phyloP scores from a whole-genome alignment of 1,140 invertebrate species.

The Cataglyphis hispanica region DNA sequence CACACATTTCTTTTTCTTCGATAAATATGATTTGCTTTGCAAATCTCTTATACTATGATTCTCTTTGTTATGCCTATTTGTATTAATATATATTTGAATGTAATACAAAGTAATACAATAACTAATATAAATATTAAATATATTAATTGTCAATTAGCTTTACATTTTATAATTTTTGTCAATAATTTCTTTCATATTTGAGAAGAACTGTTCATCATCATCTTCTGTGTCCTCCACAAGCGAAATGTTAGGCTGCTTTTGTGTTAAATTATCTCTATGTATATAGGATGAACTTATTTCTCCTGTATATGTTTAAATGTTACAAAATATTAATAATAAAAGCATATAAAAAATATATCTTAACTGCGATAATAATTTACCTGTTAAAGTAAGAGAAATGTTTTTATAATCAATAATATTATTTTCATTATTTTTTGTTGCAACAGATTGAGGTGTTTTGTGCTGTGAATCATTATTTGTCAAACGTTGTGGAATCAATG shows the following conservation, averaged over 20 bases:
- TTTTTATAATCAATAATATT: conserved; percentile 43
- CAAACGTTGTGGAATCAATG: not conserved
- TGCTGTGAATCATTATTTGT: not conserved
- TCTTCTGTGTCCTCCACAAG: conserved; percentile 9
- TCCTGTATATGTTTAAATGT: conserved; percentile 27
- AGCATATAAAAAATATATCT: not conserved
- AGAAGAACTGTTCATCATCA: conserved; percentile 66
- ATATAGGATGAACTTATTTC: conserved; percentile 62
- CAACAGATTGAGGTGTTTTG: not conserved
- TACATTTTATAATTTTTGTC: conserved; percentile 49
- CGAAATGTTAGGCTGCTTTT: not conserved
- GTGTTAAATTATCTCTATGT: conserved; percentile 43
- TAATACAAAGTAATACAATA: not conserved
- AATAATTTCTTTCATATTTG: conserved; percentile 50
- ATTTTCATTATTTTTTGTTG: not conserved
- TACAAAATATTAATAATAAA: not conserved
- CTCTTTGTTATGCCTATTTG: conserved; percentile 43
- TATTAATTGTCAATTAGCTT: not conserved
- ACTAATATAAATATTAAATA: not conserved
- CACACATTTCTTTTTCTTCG: conserved; percentile 33
- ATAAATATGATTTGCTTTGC: not conserved
- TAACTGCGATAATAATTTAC: conserved; percentile 6
- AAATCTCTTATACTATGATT: conserved; percentile 18
- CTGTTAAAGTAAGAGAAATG: conserved; percentile 23
- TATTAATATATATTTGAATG: not conserved